Evolutionary conservation across 2,113 vertebrate species (phyloP).

Genomic region (Tragelaphus imberbis): DNA sequence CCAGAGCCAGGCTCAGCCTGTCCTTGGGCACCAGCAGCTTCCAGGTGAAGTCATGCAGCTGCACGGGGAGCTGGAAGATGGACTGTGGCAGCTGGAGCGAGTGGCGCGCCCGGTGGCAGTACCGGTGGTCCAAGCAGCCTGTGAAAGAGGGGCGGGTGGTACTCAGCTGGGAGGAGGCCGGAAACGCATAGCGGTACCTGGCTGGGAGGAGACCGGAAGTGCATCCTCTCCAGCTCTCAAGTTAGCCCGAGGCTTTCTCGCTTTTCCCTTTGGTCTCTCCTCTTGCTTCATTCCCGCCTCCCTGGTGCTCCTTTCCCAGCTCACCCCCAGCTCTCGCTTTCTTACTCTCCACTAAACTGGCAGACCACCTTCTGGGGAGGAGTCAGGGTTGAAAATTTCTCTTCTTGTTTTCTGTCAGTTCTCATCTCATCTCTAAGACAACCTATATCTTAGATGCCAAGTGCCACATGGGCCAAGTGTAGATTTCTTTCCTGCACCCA

Average conservation of each 20-base stretch:
- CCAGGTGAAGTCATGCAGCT: slow-evolving; percentile 86
- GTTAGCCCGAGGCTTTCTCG: not conserved
- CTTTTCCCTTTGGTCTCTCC: not conserved
- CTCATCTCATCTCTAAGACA: not conserved
- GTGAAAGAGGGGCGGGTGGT: not conserved
- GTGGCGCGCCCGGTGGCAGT: slow-evolving; percentile 72
- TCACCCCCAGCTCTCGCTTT: not conserved
- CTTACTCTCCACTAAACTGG: not conserved
- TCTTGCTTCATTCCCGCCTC: not conserved
- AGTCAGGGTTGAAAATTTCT: not conserved
- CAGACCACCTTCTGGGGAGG: not conserved
- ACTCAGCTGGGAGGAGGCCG: rapidly evolving
- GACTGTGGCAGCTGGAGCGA: slow-evolving; percentile 79
- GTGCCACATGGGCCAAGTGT: not conserved
- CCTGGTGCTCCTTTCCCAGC: not conserved
- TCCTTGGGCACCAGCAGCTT: slow-evolving; percentile 78
- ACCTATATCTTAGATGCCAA: not conserved
- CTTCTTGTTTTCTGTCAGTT: not conserved
- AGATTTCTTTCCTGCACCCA: not conserved
- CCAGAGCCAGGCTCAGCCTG: slow-evolving; percentile 76
- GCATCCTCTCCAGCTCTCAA: not conserved
- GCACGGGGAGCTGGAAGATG: slow-evolving; percentile 80
- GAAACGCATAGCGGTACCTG: no score
- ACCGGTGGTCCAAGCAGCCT: slow-evolving; percentile 76
- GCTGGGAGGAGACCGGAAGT: not conserved